These are phyloP conservation scores for Brachyistius frenatus DNA, from an alignment of 2,113 vertebrate species.

Conservation along the genomic window DNA sequence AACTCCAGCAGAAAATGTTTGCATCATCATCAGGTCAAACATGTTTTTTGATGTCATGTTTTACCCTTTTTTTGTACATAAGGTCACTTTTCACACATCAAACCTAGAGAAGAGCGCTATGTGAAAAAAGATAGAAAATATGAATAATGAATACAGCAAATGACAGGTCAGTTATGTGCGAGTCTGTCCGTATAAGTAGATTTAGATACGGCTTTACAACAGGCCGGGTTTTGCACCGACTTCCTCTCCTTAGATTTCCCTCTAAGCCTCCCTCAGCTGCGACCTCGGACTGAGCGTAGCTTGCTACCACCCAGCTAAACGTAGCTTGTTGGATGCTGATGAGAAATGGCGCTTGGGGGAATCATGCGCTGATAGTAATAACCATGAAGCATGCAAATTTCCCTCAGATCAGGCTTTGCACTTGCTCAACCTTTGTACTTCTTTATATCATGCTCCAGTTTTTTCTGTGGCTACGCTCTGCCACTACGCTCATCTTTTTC, in stretches of 20 bases:
- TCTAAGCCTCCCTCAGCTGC: too few species aligned
- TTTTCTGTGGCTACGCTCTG: slow-evolving; percentile 7
- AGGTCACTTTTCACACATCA: neutral
- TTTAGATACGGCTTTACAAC: too few species aligned
- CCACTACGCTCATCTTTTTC: neutral
- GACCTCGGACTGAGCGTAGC: neutral
- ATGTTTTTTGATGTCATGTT: too few species aligned
- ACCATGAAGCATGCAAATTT: neutral
- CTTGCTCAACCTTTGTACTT: slow-evolving; percentile 1
- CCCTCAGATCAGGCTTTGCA: slow-evolving; percentile 1
- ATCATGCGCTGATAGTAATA: neutral
- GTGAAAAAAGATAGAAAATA: too few species aligned
- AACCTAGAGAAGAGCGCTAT: too few species aligned
- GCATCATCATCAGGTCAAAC: neutral
- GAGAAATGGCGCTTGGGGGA: neutral
- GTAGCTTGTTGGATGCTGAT: neutral
- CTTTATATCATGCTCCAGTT: slow-evolving; percentile 17
- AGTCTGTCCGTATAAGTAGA: neutral
- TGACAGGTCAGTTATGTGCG: too few species aligned
- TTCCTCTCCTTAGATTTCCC: too few species aligned
- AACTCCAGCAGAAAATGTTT: neutral
- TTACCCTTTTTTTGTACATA: neutral
- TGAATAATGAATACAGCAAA: too few species aligned
- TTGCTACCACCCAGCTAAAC: neutral
- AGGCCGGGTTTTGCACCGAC: too few species aligned